Percentiles rank a stretch among this genome's conserved stretches.
phyloP scores from a whole-genome alignment of 2,888 invertebrate species.

The Trichogramma evanescens region DNA sequence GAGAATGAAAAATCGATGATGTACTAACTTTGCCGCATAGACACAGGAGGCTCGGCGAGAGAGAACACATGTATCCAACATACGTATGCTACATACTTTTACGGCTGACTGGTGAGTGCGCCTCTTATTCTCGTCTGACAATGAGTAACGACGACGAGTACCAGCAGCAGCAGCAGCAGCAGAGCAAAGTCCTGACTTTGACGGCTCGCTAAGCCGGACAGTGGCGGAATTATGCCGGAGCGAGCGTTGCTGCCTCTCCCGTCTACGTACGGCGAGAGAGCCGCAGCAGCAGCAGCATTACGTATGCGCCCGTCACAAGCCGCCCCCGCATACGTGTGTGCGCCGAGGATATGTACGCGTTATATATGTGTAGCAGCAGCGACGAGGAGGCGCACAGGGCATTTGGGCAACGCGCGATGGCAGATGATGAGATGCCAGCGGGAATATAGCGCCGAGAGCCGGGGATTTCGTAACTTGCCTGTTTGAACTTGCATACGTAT shows the following conservation, averaged over 20 bases:
- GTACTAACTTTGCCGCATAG: background rate
- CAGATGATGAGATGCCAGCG: too few relatives aligned
- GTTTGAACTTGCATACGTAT: too few relatives aligned
- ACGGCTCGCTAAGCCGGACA: constrained; percentile 35
- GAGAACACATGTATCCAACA: background rate
- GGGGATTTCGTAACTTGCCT: too few relatives aligned
- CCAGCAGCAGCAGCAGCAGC: constrained; percentile 18
- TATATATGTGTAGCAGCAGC: too few relatives aligned
- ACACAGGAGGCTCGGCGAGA: background rate
- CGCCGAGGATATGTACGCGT: too few relatives aligned
- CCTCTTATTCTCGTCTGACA: background rate
- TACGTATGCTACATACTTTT: background rate
- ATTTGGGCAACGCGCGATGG: too few relatives aligned
- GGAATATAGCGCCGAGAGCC: too few relatives aligned
- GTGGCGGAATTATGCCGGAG: constrained; percentile 28
- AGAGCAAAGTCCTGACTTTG: constrained; percentile 15
- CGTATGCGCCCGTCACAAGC: constrained; percentile 34
- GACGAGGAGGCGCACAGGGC: too few relatives aligned
- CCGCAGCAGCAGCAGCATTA: constrained; percentile 32
- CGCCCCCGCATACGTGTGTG: too few relatives aligned
- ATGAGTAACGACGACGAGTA: constrained; percentile 11
- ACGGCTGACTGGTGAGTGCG: too few relatives aligned
- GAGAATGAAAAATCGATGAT: constrained; percentile 20
- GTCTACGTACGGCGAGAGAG: background rate
- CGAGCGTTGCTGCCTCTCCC: constrained; percentile 15